Conservation (phyloP, 2,888 invertebrate genomes). For the Thymelicus sylvestris region DNA sequence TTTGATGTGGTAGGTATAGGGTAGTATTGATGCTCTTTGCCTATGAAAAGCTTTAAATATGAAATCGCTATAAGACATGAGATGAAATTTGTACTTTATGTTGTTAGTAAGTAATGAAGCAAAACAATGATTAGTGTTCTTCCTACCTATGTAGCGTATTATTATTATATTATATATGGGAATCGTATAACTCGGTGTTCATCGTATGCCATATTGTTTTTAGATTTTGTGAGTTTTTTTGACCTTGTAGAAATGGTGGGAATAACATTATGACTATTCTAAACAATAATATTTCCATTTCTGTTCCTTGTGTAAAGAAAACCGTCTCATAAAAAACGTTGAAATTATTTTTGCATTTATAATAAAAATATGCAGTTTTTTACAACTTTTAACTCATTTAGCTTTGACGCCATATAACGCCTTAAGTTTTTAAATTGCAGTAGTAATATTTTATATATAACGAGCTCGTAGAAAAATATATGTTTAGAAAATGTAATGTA, state of each 20-base stretch:
- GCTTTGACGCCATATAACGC: slow-evolving; percentile 25
- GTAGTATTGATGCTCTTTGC: slow-evolving; percentile 34
- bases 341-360: slow-evolving; percentile 35
- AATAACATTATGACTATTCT: slow-evolving; percentile 10
- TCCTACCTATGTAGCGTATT: slow-evolving; percentile 22
- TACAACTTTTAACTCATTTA: slow-evolving; percentile 25
- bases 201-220: background rate
- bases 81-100: slow-evolving; percentile 8
- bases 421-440: slow-evolving; percentile 24
- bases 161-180: background rate
- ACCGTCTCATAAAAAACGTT: slow-evolving; percentile 28
- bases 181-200: background rate
- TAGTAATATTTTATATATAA: slow-evolving; percentile 17
- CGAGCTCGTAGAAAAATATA: slow-evolving; percentile 22
- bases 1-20: slow-evolving; percentile 37
- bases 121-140: slow-evolving; percentile 17
- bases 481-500: slow-evolving; percentile 9
- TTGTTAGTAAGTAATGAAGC: background rate
- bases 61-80: slow-evolving; percentile 31
- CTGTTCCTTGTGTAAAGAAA: slow-evolving; percentile 32
- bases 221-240: background rate
- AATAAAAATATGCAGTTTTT: slow-evolving; percentile 15
- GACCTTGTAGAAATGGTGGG: background rate
- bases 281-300: slow-evolving; percentile 13
- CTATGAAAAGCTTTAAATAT: slow-evolving; percentile 37